Evolutionary conservation across 2,888 invertebrate species (phyloP), one percentile per base, ranked within the genome.

Genomic region (Diachrysia chrysitis): DNA sequence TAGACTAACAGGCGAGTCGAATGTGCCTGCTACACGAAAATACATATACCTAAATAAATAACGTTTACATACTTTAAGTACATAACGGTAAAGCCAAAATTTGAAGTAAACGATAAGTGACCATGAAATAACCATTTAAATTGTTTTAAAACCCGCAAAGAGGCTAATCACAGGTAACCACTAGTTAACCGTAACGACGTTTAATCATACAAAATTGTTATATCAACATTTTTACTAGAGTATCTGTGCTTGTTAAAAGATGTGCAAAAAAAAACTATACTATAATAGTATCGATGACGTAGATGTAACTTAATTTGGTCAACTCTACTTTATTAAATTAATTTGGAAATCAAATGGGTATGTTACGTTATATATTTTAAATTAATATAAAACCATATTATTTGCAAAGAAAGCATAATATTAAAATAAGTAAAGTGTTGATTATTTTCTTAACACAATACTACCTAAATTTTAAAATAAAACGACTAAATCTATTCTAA

Each of bases 151-250:
- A 87, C 66, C 72, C 67, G 75, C 73, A 83, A 79, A 90, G 75
- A 87, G 89, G 90, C 84, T 90, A 92, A 91, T 90, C 85, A 86
- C 72, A 70, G 51, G 35, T 75, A 23, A 37, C 16, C 25, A 25
- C 21, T 79, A 79, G 84, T 82, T 80, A 76, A 76, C 73, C 81
- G 81, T 88, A 88, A 90, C 85, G 80, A 85, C 79, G 76, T 66
- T 66, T 88, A 89, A 87, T 87, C 82, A 87, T 78, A 42, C 32
- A 23, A 54, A 66, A 57, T 72, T 65, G 29, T 32, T 42, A 83
- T 70, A 78, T 86, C 80, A 80, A 82, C 82, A 83, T 80, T 79
- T 77, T 77, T 54, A 74, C 71, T 74, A 72, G 71, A 80, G 76
- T n/a, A 71, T 80, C 77, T 78, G 71, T 16, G 73, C 81, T 78